Conservation (phyloP, 2,113 vertebrate genomes). For the Sinocyclocheilus grahami region DNA sequence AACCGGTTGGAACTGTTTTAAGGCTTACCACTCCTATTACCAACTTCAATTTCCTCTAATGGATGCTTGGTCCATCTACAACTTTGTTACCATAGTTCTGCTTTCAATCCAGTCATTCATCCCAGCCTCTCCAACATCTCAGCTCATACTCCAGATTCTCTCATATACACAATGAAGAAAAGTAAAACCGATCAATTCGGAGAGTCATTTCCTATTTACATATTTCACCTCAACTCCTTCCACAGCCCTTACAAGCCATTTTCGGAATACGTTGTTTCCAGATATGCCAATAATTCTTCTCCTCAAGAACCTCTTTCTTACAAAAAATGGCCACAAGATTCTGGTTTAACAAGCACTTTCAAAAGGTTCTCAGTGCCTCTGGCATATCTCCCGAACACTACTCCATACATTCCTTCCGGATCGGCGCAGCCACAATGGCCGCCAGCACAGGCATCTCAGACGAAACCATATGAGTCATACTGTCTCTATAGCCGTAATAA, state of each 20-base stretch:
- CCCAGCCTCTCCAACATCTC: background rate
- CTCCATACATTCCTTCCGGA: too few relatives aligned
- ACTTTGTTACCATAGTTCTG: background rate
- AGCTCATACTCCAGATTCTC: background rate
- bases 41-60: background rate
- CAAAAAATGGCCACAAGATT: too few relatives aligned
- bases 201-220: too few relatives aligned
- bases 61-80: background rate
- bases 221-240: background rate
- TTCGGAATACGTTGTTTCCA: background rate
- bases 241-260: background rate
- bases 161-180: background rate
- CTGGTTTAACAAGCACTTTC: too few relatives aligned
- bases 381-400: too few relatives aligned
- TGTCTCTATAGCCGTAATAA: too few relatives aligned
- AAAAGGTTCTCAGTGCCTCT: too few relatives aligned
- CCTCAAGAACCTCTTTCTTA: background rate
- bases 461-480: too few relatives aligned
- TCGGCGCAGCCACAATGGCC: too few relatives aligned
- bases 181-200: background rate
- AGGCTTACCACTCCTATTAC: background rate
- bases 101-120: background rate
- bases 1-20: background rate
- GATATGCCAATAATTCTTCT: background rate
- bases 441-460: too few relatives aligned